Percentiles rank a stretch among this genome's conserved stretches.
phyloP scores from a whole-genome alignment of 2,797 vertebrate genomes.

The Vireo griseus region DNA sequence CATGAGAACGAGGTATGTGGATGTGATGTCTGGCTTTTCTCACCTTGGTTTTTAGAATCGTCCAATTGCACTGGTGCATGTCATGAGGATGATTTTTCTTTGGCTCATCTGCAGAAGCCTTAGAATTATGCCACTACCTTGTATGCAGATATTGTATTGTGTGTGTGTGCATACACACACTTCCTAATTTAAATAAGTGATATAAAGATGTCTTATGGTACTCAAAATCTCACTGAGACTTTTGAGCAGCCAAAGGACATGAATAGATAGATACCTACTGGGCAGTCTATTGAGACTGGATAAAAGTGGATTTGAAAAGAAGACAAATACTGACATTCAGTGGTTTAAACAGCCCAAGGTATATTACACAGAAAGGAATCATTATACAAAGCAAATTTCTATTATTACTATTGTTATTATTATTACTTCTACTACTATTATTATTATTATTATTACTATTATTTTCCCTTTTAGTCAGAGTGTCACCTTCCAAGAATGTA shows the following conservation, averaged over 20 bases:
- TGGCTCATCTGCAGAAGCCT: neutral
- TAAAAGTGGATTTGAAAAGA: neutral
- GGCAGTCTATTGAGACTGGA: neutral
- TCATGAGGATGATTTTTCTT: neutral
- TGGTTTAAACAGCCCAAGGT: neutral
- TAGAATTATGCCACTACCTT: neutral
- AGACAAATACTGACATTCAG: neutral
- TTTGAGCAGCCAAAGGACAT: neutral
- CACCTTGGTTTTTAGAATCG: neutral
- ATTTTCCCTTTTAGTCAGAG: neutral
- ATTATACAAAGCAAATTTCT: neutral
- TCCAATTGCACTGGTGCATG: neutral
- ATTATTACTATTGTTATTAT: neutral
- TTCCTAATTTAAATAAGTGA: neutral
- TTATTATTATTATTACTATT: neutral
- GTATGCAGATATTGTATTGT: neutral
- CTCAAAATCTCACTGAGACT: neutral
- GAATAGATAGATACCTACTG: neutral
- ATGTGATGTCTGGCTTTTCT: neutral
- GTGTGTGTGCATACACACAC: neutral
- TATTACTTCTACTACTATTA: neutral
- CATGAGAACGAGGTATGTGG: accelerated
- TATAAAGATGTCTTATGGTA: neutral
- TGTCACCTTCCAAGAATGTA: neutral
- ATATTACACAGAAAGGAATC: neutral